phyloP scores from a whole-genome alignment of 1,140 invertebrate species.

The Radopholus similis region DNA sequence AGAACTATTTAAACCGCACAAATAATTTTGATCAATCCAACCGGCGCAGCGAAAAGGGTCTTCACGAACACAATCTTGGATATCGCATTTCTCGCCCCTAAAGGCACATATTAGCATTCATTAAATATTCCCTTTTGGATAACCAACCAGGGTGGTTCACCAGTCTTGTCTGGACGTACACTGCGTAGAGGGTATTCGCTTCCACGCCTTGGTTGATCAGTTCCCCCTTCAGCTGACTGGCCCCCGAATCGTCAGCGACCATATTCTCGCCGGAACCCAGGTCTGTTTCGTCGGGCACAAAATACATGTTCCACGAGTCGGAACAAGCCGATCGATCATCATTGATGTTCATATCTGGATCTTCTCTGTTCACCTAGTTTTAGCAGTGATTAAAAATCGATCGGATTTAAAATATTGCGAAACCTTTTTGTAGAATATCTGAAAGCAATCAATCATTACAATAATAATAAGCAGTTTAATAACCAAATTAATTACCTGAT shows the following conservation, averaged over 20 bases:
- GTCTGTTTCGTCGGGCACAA: slow-evolving; percentile 35
- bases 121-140: background rate
- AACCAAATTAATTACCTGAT: slow-evolving; percentile 32
- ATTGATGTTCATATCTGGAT: slow-evolving; percentile 53
- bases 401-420: background rate
- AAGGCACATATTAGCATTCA: background rate
- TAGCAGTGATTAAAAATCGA: too few relatives aligned
- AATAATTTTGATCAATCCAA: background rate
- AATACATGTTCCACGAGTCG: slow-evolving; percentile 56
- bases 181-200: slow-evolving; percentile 51
- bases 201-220: slow-evolving; percentile 38
- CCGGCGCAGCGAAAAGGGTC: slow-evolving; percentile 33
- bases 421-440: slow-evolving; percentile 59
- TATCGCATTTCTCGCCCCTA: slow-evolving; percentile 52
- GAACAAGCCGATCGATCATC: slow-evolving; percentile 56
- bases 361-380: slow-evolving; percentile 21
- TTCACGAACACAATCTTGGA: slow-evolving; percentile 53
- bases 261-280: background rate
- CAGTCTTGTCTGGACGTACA: slow-evolving; percentile 57
- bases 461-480: background rate
- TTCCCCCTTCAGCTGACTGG: background rate
- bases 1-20: background rate
- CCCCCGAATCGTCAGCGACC: background rate
- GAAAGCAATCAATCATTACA: background rate
- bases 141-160: slow-evolving; percentile 45